A percentile compares a stretch with the other conserved stretches of the same genome.
These are phyloP conservation scores for Dasysyrphus tricinctus DNA, from an alignment of 2,888 invertebrate genomes.

Conservation along the genomic window DNA sequence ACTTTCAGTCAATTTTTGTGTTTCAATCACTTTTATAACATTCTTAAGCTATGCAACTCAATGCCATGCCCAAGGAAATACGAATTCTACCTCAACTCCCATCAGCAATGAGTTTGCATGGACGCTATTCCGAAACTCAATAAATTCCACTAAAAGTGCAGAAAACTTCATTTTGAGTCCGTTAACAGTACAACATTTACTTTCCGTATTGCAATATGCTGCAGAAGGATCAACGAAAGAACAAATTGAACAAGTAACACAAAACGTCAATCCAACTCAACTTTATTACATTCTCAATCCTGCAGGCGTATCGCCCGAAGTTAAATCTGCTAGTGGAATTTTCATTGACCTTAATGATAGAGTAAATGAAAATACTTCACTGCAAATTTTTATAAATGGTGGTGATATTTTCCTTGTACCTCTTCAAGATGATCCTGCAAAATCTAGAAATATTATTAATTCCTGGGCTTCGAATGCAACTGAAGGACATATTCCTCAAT, in stretches of 20 bases:
- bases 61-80: conserved; percentile 8
- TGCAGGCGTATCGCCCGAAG: conserved; percentile 23
- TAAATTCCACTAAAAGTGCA: conserved; percentile 48
- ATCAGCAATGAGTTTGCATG: conserved; percentile 69
- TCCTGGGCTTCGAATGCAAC: conserved; percentile 86
- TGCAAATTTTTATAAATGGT: conserved; percentile 12
- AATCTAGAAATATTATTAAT: conserved; percentile 85
- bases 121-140: conserved; percentile 68
- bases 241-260: conserved; percentile 64
- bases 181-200: conserved; percentile 71
- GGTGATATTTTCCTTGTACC: conserved; percentile 33
- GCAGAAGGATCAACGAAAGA: conserved; percentile 69
- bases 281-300: conserved; percentile 54
- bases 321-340: conserved; percentile 76
- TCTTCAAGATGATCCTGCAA: conserved; percentile 78
- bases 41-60: not conserved
- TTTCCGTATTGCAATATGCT: conserved; percentile 71
- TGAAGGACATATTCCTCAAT: conserved; percentile 84
- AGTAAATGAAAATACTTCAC: conserved; percentile 42
- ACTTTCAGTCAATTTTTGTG: conserved; percentile 1
- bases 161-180: conserved; percentile 76
- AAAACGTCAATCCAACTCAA: conserved; percentile 26
- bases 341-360: conserved; percentile 69
- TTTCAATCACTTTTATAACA: not conserved
- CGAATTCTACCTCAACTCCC: not conserved